Evolutionary conservation across 2,797 vertebrate genomes (phyloP), one percentile per base, ranked within the genome.

Genomic region (Allobates femoralis): DNA sequence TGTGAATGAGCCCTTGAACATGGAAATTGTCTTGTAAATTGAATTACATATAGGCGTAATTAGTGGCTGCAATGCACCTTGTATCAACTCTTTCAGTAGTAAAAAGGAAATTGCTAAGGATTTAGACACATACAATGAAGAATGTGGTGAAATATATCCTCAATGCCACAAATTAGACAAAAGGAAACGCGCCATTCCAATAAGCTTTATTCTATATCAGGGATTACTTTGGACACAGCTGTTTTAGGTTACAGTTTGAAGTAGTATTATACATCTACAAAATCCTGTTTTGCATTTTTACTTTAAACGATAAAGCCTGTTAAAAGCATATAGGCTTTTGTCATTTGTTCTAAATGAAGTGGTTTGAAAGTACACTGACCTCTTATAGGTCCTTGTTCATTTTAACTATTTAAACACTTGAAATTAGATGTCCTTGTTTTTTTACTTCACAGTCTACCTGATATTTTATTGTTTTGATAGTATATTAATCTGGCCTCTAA

Each of bases 191-290:
- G 90, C 89, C 92, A 92, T 93, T 94, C 87, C 91, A 85, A 90
- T 93, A 92, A 93, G 93, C 92, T 93, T 74, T 80, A 88, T 90
- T 90, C 90, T 92, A 19, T 91, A 92, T 94, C 92, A 92, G 90
- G 93, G 91, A 94, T 93, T 93, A 93, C 90, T 88, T 90, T 91
- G 90, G 89, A 90, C 87, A 87, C 94, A 95, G 92, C 94, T 95
- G 94, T 93, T 95, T 94, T 92, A 93, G 92, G 90, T 94, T 95
- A 94, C 83, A 93, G 90, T 92, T 94, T 93, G 91, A 95, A 93
- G 91, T 95, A 90, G 92, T 30, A 0, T 93, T 92, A 92, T 94
- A 92, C 86, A 92, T 91, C 92, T 92, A 91, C 90, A 93, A 94
- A 95, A 94, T 94, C 92, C 93, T 93, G 93, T 76, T 93, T 94